Evolutionary conservation across 2,888 invertebrate species (phyloP).

Genomic region (Prosopocoilus inquinatus): DNA sequence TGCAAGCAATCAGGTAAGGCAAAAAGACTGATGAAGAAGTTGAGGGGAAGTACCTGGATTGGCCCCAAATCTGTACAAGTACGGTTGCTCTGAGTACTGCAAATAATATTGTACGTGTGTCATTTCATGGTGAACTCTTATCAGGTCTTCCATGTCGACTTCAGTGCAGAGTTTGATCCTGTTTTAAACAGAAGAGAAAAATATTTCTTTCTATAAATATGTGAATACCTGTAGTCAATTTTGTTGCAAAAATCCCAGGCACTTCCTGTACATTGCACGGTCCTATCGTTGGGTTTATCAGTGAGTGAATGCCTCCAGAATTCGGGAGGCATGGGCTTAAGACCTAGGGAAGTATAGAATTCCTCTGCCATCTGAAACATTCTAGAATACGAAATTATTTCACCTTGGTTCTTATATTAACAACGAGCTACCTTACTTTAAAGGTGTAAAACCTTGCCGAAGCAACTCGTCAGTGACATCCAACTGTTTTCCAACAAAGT

Average conservation of each 20-base stretch:
- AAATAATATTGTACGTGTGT: conserved; percentile 79
- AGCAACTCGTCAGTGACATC: conserved; percentile 80
- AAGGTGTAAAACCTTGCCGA: conserved; percentile 69
- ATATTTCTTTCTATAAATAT: neutral
- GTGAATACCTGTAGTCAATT: conserved; percentile 71
- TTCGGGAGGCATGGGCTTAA: conserved; percentile 76
- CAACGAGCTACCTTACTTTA: conserved; percentile 53
- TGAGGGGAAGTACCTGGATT: conserved; percentile 65
- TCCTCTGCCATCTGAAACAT: conserved; percentile 83
- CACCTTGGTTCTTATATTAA: neutral
- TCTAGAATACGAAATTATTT: conserved; percentile 47
- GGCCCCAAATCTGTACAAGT: conserved; percentile 75
- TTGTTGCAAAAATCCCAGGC: conserved; percentile 87
- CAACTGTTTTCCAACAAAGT: conserved; percentile 64
- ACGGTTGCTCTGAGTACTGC: conserved; percentile 73
- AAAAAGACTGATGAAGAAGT: neutral
- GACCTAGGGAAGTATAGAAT: conserved; percentile 77
- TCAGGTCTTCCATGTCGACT: conserved; percentile 72
- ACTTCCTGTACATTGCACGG: conserved; percentile 71
- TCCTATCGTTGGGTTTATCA: conserved; percentile 69
- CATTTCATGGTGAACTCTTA: conserved; percentile 82
- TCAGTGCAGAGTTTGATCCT: conserved; percentile 83
- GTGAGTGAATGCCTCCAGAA: conserved; percentile 85
- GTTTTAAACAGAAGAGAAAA: conserved; percentile 13
- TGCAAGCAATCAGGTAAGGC: conserved; percentile 41